phyloP scores from a whole-genome alignment of 2,888 invertebrate genomes.

The Zaprionus lineosus region DNA sequence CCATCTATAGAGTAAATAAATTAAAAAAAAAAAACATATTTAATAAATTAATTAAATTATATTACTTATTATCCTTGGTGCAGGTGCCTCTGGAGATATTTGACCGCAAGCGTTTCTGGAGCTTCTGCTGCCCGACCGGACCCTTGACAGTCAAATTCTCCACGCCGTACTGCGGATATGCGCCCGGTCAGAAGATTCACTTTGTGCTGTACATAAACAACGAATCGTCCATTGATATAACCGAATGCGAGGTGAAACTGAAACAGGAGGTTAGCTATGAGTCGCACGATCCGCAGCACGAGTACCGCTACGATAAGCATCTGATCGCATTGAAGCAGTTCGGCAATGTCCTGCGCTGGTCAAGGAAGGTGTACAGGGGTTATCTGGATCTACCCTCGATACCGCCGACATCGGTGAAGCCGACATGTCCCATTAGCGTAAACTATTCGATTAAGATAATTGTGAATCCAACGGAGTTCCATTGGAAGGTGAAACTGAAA shows the following conservation, averaged over 20 bases:
- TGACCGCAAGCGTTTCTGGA: conserved; percentile 82
- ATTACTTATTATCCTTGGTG: background rate
- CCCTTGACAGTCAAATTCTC: conserved; percentile 82
- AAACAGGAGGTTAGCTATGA: conserved; percentile 85
- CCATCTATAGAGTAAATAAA: conserved; percentile 87
- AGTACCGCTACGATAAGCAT: conserved; percentile 81
- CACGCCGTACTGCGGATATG: conserved; percentile 88
- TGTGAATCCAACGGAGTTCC: conserved; percentile 85
- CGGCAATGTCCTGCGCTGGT: conserved; percentile 86
- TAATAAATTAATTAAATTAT: background rate
- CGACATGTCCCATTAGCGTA: conserved; percentile 89
- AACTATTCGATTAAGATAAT: conserved; percentile 88
- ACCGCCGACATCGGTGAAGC: conserved; percentile 89
- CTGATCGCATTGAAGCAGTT: conserved; percentile 81
- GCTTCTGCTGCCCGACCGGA: conserved; percentile 82
- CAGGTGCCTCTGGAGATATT: conserved; percentile 81
- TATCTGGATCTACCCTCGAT: conserved; percentile 87
- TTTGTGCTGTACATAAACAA: conserved; percentile 89
- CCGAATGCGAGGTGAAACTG: conserved; percentile 86
- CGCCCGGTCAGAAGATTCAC: conserved; percentile 89
- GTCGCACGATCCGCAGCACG: conserved; percentile 81
- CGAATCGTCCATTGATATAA: conserved; percentile 87
- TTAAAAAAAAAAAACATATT: too few relatives aligned
- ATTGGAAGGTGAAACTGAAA: conserved; percentile 86
- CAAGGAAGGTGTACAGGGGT: conserved; percentile 86